Evolutionary conservation across 2,888 invertebrate species (phyloP), one percentile per base, ranked within the genome.

Genomic region (Salticus scenicus): DNA sequence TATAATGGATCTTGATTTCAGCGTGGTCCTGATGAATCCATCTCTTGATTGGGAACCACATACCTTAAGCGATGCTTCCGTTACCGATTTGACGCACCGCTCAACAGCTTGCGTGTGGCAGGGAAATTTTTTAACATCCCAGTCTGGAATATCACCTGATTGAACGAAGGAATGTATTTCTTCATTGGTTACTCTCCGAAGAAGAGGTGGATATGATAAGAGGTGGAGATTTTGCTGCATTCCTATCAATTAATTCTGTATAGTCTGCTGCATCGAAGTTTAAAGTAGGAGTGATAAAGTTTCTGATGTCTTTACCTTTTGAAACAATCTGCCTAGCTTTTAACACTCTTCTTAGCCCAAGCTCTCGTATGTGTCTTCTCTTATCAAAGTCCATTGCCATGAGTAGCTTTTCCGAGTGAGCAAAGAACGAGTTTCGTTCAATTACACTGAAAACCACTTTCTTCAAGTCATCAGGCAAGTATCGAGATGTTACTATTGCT

Each of bases 401-500:
- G 17, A 51, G 20, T 51, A 51, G 51, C 8, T 51, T 51, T 51
- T 51, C 51, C 5, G 51, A 17, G 5, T 51, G 51, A 20, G 51
- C 5, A 51, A 51, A 51, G 51, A 51, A 51, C 7, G 37, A 51
- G 51, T 51, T 51, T 51, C 51, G 51, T 51, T 51, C 51, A 20
- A 17, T n/a, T 17, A 20, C 5, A 51, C n/a, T n/a, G 20, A n/a
- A 17, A 8, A 51, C 51, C 17, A 51, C 20, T 51, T 51, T 17
- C 20, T 51, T 51, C 51, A 51, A 17, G 51, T 51, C 20, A 17
- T 51, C 20, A 17, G 17, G 20, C 20, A 14, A 51, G 51, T 14
- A 51, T 51, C 51, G 51, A 51, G 20, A 51, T 51, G 51, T 51
- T 51, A 10, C 51, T n/a, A 51, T 51, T 51, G 51, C 51, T 51